A percentile compares a stretch with the other conserved stretches of the same genome.
Evolutionary conservation across 2,888 invertebrate genomes (phyloP).

Genomic region (Leucophenga montana): DNA sequence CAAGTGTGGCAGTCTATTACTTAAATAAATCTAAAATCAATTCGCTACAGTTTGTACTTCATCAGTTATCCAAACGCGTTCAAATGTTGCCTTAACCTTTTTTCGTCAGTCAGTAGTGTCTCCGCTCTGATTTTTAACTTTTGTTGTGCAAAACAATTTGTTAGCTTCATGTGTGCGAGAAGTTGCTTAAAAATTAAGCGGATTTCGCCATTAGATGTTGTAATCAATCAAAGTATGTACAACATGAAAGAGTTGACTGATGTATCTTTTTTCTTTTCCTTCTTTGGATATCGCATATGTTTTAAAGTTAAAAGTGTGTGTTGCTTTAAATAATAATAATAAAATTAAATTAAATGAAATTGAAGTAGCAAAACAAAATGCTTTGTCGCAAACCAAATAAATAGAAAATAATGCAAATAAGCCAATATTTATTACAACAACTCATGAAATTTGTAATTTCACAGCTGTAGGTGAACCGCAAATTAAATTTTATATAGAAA

Average conservation of each 20-base stretch:
- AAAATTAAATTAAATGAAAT: too few relatives aligned
- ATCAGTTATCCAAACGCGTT: too few relatives aligned
- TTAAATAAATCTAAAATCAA: constrained; percentile 28
- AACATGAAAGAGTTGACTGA: not conserved
- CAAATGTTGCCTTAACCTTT: not conserved
- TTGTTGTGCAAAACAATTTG: constrained; percentile 20
- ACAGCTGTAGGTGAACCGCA: too few relatives aligned
- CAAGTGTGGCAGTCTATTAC: constrained; percentile 9
- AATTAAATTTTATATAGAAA: too few relatives aligned
- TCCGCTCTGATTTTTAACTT: constrained; percentile 18
- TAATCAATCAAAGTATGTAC: constrained; percentile 21
- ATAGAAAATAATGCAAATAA: too few relatives aligned
- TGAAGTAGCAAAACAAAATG: too few relatives aligned
- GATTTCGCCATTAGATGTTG: constrained; percentile 19
- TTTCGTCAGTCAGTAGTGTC: not conserved
- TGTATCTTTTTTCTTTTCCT: not conserved
- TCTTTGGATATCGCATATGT: not conserved
- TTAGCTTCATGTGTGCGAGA: constrained; percentile 9
- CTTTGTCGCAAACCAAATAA: too few relatives aligned
- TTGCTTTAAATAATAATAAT: too few relatives aligned
- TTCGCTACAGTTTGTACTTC: not conserved
- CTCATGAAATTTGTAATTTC: too few relatives aligned
- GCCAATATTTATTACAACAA: too few relatives aligned
- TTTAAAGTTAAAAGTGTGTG: too few relatives aligned
- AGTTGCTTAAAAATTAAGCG: constrained; percentile 15